These are phyloP conservation scores for Temnothorax curvispinosus DNA, from an alignment of 1,140 invertebrate species.

Conservation along the genomic window DNA sequence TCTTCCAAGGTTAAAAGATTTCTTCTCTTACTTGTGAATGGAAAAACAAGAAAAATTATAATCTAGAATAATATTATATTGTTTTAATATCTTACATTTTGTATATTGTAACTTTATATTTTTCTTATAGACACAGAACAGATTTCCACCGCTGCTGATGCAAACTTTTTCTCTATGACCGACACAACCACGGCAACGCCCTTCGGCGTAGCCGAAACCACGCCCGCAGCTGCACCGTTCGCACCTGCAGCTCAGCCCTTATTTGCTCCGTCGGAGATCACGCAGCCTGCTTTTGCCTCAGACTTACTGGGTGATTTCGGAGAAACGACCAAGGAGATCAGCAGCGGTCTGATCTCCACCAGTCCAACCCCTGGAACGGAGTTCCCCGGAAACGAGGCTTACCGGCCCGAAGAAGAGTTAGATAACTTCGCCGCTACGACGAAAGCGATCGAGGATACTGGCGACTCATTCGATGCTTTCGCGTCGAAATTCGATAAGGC, in stretches of 20 bases:
- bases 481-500: slow-evolving; percentile 93
- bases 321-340: slow-evolving; percentile 43
- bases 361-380: slow-evolving; percentile 78
- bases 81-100: background rate
- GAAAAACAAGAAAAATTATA: background rate
- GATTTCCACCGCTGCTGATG: slow-evolving; percentile 58
- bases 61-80: background rate
- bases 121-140: slow-evolving; percentile 71
- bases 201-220: slow-evolving; percentile 32
- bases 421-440: slow-evolving; percentile 80
- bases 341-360: slow-evolving; percentile 50
- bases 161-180: slow-evolving; percentile 68
- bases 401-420: slow-evolving; percentile 72
- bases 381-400: slow-evolving; percentile 74
- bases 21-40: background rate
- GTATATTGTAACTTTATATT: background rate
- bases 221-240: slow-evolving; percentile 3
- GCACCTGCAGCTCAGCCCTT: background rate
- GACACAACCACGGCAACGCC: slow-evolving; percentile 25
- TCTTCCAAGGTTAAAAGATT: slow-evolving; percentile 48
- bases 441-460: slow-evolving; percentile 81
- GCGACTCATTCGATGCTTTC: slow-evolving; percentile 93
- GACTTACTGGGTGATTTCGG: slow-evolving; percentile 79
- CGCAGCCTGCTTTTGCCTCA: slow-evolving; percentile 65
- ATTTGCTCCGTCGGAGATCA: slow-evolving; percentile 38